Evolutionary conservation across 1,140 invertebrate genomes (phyloP).

Genomic region (Brachionus manjavacas): DNA sequence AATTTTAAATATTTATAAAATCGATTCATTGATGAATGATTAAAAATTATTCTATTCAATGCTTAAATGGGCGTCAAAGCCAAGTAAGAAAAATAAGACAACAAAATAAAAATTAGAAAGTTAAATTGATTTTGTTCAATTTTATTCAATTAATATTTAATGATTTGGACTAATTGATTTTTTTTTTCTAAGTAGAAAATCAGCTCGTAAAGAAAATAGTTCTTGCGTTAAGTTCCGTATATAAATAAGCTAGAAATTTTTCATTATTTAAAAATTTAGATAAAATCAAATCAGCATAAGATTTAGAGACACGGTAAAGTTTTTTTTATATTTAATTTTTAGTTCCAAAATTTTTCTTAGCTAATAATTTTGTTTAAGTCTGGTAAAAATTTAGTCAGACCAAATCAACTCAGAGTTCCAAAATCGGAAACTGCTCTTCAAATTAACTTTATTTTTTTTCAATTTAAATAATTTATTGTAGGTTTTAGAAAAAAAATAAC

Average conservation of each 20-base stretch:
- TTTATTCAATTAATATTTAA: background rate
- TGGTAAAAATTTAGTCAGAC: too few relatives aligned
- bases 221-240: constrained; percentile 7
- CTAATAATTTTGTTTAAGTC: too few relatives aligned
- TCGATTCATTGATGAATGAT: background rate
- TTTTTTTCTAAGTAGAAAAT: background rate
- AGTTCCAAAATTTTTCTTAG: too few relatives aligned
- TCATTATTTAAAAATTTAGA: background rate
- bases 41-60: background rate
- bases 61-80: background rate
- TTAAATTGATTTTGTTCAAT: background rate
- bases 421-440: too few relatives aligned
- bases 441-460: too few relatives aligned
- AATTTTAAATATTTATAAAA: background rate
- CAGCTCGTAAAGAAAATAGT: background rate
- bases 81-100: background rate
- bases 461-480: too few relatives aligned
- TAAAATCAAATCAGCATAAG: background rate
- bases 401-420: too few relatives aligned
- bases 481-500: too few relatives aligned
- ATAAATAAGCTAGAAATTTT: background rate
- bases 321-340: too few relatives aligned
- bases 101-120: background rate
- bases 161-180: constrained; percentile 13
- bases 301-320: too few relatives aligned